Conservation (phyloP, 1,140 invertebrate genomes). For the Bombus breviceps region DNA sequence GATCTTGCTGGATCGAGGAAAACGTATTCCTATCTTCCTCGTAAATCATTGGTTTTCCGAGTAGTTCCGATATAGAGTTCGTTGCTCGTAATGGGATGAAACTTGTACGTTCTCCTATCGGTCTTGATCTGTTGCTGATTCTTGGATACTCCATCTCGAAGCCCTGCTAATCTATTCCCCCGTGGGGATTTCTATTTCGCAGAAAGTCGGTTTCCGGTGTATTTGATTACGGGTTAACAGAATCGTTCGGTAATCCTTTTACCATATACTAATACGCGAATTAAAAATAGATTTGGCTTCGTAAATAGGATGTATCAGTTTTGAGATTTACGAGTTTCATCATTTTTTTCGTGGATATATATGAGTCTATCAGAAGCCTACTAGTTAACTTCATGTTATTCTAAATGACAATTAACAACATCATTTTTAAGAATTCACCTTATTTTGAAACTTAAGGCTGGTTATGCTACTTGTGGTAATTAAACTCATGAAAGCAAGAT, state of each 20-base stretch:
- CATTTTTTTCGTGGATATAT: no score
- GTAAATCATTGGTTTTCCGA: neutral
- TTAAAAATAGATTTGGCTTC: neutral
- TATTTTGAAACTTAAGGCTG: no score
- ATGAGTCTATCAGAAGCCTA: no score
- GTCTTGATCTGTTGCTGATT: conserved; percentile 19
- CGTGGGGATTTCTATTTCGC: neutral
- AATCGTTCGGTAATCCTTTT: conserved; percentile 1
- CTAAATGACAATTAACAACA: no score
- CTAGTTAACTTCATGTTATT: no score
- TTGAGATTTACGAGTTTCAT: no score
- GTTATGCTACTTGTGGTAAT: no score
- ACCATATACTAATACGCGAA: no score
- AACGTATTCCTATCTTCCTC: no score
- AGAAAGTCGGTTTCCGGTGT: neutral
- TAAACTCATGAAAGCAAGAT: no score
- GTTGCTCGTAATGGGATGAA: conserved; percentile 34
- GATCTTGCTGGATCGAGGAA: neutral
- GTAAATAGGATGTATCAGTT: neutral
- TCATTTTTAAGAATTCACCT: no score
- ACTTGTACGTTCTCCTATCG: conserved; percentile 33
- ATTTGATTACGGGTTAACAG: neutral
- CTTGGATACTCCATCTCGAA: conserved; percentile 12
- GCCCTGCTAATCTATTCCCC: conserved; percentile 29
- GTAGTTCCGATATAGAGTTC: neutral